A percentile compares a stretch with the other conserved stretches of the same genome.
phyloP scores from a whole-genome alignment of 2,888 invertebrate genomes.

The Lacanobia wlatinum region DNA sequence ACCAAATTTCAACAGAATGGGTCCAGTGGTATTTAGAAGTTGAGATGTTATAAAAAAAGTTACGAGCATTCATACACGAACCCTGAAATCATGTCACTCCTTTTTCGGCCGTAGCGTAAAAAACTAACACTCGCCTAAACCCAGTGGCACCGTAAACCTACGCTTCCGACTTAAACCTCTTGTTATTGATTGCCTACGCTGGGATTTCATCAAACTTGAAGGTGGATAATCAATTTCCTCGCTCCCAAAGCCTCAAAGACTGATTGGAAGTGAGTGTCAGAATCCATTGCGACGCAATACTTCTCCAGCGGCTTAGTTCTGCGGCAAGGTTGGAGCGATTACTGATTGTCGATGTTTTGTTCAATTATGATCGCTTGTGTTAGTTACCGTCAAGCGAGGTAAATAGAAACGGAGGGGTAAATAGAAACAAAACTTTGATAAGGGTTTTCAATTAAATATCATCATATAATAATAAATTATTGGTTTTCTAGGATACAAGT shows the following conservation, averaged over 20 bases:
- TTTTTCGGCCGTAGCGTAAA: too few relatives aligned
- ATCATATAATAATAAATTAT: too few relatives aligned
- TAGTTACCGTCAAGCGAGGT: neutral
- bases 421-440: too few relatives aligned
- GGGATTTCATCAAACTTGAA: slow-evolving; percentile 66
- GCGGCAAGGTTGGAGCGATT: slow-evolving; percentile 38
- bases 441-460: too few relatives aligned
- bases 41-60: too few relatives aligned
- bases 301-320: slow-evolving; percentile 53
- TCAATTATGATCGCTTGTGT: neutral
- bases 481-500: too few relatives aligned
- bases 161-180: slow-evolving; percentile 45
- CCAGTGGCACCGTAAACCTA: slow-evolving; percentile 33
- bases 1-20: too few relatives aligned
- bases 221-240: slow-evolving; percentile 67
- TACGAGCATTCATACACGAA: neutral
- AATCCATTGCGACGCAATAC: slow-evolving; percentile 60
- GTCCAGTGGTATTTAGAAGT: too few relatives aligned
- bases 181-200: slow-evolving; percentile 60
- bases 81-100: too few relatives aligned
- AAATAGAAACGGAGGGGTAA: too few relatives aligned
- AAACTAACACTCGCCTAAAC: neutral
- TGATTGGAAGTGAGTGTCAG: slow-evolving; percentile 66
- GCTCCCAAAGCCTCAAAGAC: slow-evolving; percentile 63
- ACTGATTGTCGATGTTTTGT: slow-evolving; percentile 24